phyloP scores from a whole-genome alignment of 2,113 vertebrate species.

The Globicephala melas region DNA sequence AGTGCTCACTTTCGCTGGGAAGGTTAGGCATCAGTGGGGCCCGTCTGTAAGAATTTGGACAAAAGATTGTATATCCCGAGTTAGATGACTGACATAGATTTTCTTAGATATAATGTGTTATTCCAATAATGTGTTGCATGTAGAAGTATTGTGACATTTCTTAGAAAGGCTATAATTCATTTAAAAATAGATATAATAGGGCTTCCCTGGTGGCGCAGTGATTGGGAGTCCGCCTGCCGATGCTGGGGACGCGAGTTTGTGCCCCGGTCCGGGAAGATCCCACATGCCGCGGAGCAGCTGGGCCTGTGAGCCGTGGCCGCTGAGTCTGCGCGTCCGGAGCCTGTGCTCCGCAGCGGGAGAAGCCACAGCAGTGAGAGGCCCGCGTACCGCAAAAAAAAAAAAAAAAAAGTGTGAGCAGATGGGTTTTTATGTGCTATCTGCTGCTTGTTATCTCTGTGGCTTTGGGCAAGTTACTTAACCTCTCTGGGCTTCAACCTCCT shows the following conservation, averaged over 20 bases:
- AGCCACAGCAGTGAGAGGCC: too few relatives aligned
- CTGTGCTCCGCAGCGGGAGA: too few relatives aligned
- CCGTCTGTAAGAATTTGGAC: background rate
- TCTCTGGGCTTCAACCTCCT: background rate
- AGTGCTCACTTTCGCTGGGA: background rate
- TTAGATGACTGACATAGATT: background rate
- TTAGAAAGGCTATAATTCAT: background rate
- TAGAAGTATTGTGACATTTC: background rate
- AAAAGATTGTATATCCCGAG: background rate
- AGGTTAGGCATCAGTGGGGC: background rate
- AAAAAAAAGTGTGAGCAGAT: background rate
- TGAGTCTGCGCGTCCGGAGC: too few relatives aligned
- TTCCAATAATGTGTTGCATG: background rate
- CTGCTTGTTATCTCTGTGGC: background rate
- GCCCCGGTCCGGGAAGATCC: too few relatives aligned
- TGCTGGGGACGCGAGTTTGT: too few relatives aligned
- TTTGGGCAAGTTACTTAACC: background rate
- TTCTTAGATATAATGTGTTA: background rate
- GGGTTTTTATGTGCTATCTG: background rate
- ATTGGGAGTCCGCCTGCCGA: too few relatives aligned
- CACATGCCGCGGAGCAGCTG: too few relatives aligned
- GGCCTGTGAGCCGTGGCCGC: too few relatives aligned
- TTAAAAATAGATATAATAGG: background rate
- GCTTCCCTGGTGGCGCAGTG: too few relatives aligned
- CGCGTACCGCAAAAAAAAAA: too few relatives aligned